Evolutionary conservation across 2,113 vertebrate species (phyloP), one percentile per base, ranked within the genome.

Genomic region (Leptobrachium ailaonicum): DNA sequence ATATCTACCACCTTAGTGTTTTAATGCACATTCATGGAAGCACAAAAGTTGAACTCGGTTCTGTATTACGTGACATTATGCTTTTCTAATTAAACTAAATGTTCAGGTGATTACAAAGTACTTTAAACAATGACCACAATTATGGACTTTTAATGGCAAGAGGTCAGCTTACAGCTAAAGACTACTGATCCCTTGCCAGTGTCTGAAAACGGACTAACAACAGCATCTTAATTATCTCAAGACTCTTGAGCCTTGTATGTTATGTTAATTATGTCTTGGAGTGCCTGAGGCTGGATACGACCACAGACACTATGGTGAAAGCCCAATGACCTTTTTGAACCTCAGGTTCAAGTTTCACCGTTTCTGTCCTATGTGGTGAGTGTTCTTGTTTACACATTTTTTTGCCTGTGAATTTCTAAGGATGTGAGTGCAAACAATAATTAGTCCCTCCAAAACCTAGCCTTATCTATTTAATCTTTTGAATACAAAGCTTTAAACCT

Each of bases 161-260:
- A 81, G 79, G 79, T 81, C 79, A 81, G 71, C 79, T 75, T 75
- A 69, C 54, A 74, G 71, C 78, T 80, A 74, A 80, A 80, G 72
- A 81, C 71, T 71, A 75, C 71, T 74, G 73, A 81, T 81, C 79
- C 79, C 79, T 66, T 69, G 71, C 53, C 79, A 81, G 50, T 81
- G 54, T 69, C 71, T 75, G 79, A 42, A 81, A 80, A 81, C 75
- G 72, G 79, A 75, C 72, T 69, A 81, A 69, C 79, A 81, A 81
- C 72, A 81, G 79, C 71, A 70, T 81, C 79, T 81, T 81, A 81
- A 81, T 81, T 81, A 81, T 73, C 79, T 75, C 79, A 81, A 81
- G 79, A 66, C 79, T 81, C 79, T 58, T 14, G 42, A 81, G 72
- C 43, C 64, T 40, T 68, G 79, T 81, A 62, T 81, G 71, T 75